Evolutionary conservation across 2,888 invertebrate species (phyloP).

Genomic region (Imbricaverruca yamaguchii): DNA sequence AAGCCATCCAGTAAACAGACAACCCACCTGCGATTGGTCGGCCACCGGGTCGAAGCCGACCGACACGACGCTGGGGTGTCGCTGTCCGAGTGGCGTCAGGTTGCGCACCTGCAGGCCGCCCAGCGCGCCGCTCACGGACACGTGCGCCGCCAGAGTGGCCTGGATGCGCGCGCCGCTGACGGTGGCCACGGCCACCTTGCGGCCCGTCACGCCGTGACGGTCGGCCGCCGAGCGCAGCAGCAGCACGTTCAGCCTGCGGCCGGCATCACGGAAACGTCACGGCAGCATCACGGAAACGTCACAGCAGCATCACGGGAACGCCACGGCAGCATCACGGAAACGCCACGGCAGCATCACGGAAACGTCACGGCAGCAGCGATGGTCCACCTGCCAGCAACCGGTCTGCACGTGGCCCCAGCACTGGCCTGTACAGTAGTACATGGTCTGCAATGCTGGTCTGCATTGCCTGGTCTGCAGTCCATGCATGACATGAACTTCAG

Average conservation of each 20-base stretch:
- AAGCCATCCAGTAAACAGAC: too few species aligned
- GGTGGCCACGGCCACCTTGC: slow-evolving; percentile 89
- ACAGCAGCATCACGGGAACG: too few species aligned
- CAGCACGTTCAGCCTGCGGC: slow-evolving; percentile 64
- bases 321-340: not conserved
- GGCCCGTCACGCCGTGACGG: slow-evolving; percentile 63
- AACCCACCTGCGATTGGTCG: slow-evolving; percentile 30
- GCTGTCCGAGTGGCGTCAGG: slow-evolving; percentile 71
- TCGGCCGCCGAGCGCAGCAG: slow-evolving; percentile 67
- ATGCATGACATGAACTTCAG: too few species aligned
- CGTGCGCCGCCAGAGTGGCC: slow-evolving; percentile 59
- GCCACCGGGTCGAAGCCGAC: slow-evolving; percentile 64
- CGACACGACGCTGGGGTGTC: slow-evolving; percentile 75
- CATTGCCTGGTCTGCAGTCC: too few species aligned
- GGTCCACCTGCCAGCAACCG: too few species aligned
- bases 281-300: too few species aligned
- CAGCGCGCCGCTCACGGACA: slow-evolving; percentile 57
- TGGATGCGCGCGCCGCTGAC: slow-evolving; percentile 84
- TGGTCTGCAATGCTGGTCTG: too few species aligned
- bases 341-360: too few species aligned
- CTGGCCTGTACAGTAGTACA: too few species aligned
- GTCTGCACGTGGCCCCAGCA: too few species aligned
- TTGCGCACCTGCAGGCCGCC: slow-evolving; percentile 83
- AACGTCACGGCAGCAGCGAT: too few species aligned
- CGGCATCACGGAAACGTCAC: not conserved